Evolutionary conservation across 2,888 invertebrate genomes (phyloP), one percentile per base, ranked within the genome.

Genomic region (Brachyptera putata): DNA sequence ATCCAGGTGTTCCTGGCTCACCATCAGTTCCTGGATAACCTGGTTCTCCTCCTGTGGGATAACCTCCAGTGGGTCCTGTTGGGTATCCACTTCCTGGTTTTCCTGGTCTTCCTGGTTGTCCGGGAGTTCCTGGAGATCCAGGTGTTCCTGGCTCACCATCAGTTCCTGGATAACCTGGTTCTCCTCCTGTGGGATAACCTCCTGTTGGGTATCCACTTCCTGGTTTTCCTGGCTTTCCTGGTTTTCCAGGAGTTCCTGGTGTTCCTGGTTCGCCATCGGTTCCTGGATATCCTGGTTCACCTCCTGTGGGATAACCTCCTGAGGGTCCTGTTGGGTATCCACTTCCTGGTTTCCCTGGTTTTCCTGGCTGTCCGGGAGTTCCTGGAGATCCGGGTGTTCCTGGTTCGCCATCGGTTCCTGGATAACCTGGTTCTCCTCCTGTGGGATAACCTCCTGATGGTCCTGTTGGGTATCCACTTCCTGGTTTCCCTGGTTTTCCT

Each of bases 351-450:
- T 1, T 43, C n/a, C 53, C 53, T 34, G 66, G 60, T 11, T 50
- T 30, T 34, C 61, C 63, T 5, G 70, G 71, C 13, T 61, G 56
- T 13, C 67, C 66, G 14, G 67, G 65, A 2, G 64, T 61, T 69
- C 3, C 69, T 71, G 70, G 65, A 2, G 64, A 61, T 69, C 3
- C 69, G 71, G 70, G 65, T 21, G 26, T 13, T 39, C 48, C 49
- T 13, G 46, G 62, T 64, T 73, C 70, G 41, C 74, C 74, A 61
- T 71, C 72, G 1, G 3, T 63, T 61, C 56, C 70, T 46, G 66
- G 64, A 9, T 26, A 4, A 25, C 61, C 61, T 13, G 55, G 61
- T 13, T n/a, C 11, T 11, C 61, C 62, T 21, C 59, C 66, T 5
- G n/a, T n/a, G n/a, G 70, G 71, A 13, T 59, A 61, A 26, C 69